phyloP scores from a whole-genome alignment of 2,113 vertebrate species.

The Sprattus sprattus region DNA sequence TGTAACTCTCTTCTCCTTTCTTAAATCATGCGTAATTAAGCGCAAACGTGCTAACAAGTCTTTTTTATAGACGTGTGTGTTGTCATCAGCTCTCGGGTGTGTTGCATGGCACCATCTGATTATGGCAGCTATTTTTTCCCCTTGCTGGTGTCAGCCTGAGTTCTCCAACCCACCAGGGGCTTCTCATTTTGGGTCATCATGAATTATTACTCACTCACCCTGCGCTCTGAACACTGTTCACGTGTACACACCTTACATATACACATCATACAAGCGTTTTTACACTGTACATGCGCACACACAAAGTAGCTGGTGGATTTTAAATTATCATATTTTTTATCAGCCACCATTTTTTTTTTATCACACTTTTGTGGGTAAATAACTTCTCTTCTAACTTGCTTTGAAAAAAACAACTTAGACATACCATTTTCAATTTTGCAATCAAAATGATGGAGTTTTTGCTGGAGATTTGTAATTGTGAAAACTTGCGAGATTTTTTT shows the following conservation, averaged over 20 bases:
- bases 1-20: no score
- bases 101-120: slow-evolving; percentile 22
- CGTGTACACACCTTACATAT: neutral
- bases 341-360: no score
- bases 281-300: neutral
- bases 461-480: no score
- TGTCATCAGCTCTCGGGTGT: neutral
- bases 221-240: neutral
- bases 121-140: slow-evolving; percentile 49
- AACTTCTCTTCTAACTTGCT: no score
- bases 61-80: neutral
- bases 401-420: no score
- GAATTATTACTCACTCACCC: neutral
- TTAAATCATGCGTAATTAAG: neutral
- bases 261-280: neutral
- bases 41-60: neutral
- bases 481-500: no score
- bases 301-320: no score
- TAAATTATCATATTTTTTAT: no score
- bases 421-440: no score
- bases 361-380: no score
- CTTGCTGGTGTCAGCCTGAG: slow-evolving; percentile 38
- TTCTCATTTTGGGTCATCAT: slow-evolving; percentile 21
- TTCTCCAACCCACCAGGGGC: slow-evolving; percentile 12
- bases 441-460: no score